A percentile compares a stretch with the other conserved stretches of the same genome.
Evolutionary conservation across 2,888 invertebrate species (phyloP).

Genomic region (Dryomyza anilis): DNA sequence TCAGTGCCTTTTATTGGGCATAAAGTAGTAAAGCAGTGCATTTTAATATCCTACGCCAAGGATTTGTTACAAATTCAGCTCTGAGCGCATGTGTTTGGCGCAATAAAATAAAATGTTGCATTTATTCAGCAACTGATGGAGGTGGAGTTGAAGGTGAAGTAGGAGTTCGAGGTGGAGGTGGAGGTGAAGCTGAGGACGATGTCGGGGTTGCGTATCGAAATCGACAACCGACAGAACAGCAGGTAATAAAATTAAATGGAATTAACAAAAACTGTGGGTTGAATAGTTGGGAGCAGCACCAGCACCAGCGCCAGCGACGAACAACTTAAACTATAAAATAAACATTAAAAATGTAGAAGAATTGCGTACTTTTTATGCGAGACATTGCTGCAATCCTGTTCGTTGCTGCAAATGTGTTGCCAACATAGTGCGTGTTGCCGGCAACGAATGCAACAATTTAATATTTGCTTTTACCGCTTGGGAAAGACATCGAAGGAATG

Average conservation of each 20-base stretch:
- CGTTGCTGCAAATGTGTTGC: not conserved
- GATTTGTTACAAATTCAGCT: constrained; percentile 16
- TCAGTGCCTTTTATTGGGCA: not conserved
- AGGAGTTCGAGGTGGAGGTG: not conserved
- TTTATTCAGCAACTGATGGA: constrained; percentile 3
- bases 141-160: too few relatives aligned
- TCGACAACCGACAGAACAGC: constrained; percentile 11
- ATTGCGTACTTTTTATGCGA: constrained; percentile 19
- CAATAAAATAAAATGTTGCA: constrained; percentile 38
- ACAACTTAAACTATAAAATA: constrained; percentile 56
- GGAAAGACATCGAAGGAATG: not conserved
- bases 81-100: constrained; percentile 16
- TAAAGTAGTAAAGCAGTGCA: constrained; percentile 4
- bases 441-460: constrained; percentile 10
- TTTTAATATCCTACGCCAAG: constrained; percentile 21
- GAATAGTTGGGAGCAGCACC: not conserved
- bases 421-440: not conserved
- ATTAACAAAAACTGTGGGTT: constrained; percentile 24
- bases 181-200: not conserved
- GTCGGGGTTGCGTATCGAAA: not conserved
- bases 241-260: constrained; percentile 31
- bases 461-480: not conserved
- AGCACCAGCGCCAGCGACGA: not conserved
- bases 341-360: constrained; percentile 52
- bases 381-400: not conserved